Base-by-base conservation (phyloP, 2,888 invertebrate species). In the Dermolepida albohirtum region DNA sequence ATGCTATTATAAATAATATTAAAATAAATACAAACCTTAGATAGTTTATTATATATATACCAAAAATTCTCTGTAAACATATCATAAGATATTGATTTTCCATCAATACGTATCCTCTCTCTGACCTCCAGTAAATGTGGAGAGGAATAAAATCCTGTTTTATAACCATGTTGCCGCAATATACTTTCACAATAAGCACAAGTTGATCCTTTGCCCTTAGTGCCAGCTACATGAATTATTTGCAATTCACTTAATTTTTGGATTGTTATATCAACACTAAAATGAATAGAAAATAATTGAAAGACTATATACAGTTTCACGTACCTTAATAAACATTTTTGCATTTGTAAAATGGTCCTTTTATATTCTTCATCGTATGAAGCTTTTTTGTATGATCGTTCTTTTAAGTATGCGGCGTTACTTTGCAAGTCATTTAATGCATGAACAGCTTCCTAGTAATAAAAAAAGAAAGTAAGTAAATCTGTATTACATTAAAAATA, bases 171-270 rank as follows among this genome's bases (percentile, higher is more conserved):
- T 22, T 89, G 85, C 0, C 95, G 89, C 8, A 99, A 86, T 70
- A 99, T 94, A 0, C 92, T 90, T 82, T 99, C 99, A 73, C 92
- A 90, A 82, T 95, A 91, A 0, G 97, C 96, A 80, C 97, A 97
- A 0, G 97, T 97, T 14, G 97, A 96, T 17, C 94, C 95, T 89
- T 99, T 99, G 62, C 98, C 99, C 85, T 99, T 99, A 0, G 98
- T 98, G 8, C 99, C 99, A 69, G 96, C 90, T 5, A 99, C 91
- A 85, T 99, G 99, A 78, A 99, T 96, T 47, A 97, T 89, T 64
- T 94, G 92, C 14, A 97, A 41, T 44, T 65, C 52, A 65, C 59
- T 66, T 52, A 70, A 62, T 17, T 65, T 57, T 7, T 67, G 52
- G 11, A 12, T 47, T 17, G 65, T 51, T 43, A 68, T 64, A 8